Evolutionary conservation across 2,888 invertebrate species (phyloP), one percentile per base, ranked within the genome.

Genomic region (Limulus polyphemus): DNA sequence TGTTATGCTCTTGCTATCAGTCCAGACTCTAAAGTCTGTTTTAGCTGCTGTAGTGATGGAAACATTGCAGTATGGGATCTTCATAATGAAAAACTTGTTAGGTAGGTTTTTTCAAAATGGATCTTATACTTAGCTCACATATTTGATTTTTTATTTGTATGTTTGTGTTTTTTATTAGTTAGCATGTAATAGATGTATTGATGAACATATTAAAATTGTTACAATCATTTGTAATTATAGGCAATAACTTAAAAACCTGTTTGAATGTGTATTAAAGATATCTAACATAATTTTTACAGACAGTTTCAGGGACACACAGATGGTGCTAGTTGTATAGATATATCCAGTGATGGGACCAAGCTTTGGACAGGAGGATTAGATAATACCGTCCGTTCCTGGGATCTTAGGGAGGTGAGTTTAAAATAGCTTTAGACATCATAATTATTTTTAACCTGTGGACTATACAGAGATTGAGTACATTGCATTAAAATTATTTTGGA

Each of bases 1-100:
- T 97, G 95, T 78, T 97, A 97, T 75, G 95, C 95, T n/a, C 82
- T 97, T 13, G 94, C 94, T 61, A 92, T 97, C 72, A 90, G 90
- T 72, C 92, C 92, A 0, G 95, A 97, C 77, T 90, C 91, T 47
- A 94, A 94, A 81, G 90, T 93, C 64, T 94, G 95, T 82, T 97
- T 94, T 81, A 92, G 92, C 74, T 97, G 95, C 79, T 95, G 95
- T 79, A 91, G 91, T 59, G 95, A 97, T 77, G 95, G 95, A 56
- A 91, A 94, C 79, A 93, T 95, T 70, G 91, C 93, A 13, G 92
- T 95, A 17, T 94, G 94, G 94, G 94, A 95, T 78, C 81, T 95
- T 7, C 92, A 91, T 78, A 93, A 90, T 76, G 91, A 93, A 78
- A 86, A 88, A 12, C 79, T 93, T 71, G 91, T 94, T 68, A 32